Base-by-base conservation (phyloP, 2,888 invertebrate genomes). In the Tetheella fluctuosa region DNA sequence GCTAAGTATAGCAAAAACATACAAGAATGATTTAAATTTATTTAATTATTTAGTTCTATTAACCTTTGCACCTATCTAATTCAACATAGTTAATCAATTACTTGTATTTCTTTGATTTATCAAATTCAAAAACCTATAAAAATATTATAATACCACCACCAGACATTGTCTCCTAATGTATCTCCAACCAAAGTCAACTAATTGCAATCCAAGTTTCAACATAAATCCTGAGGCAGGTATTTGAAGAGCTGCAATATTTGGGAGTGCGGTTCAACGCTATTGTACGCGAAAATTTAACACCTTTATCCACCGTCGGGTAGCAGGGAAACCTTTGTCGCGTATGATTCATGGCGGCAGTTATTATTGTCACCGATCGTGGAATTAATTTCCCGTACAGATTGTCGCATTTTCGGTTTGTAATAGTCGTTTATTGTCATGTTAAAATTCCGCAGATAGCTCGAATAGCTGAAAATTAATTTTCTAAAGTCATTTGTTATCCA, bases 291-390 rank as follows among this genome's bases (percentile, higher is more conserved):
- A 87, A 89, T 89, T 88, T 86, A 89, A 87, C 90, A 90, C 90
- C 90, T 90, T 85, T 20, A 48, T 48, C 48, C 48, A 76, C 77
- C 73, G 84, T 70, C 77, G 76, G 48, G 20, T 48, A 48, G 69
- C 77, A 70, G 78, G 68, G 69, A 55, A 55, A 75, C 83, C 75
- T 82, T 91, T 91, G 90, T 91, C 71, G 72, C 70, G 65, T 71
- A 83, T 93, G 91, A 92, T 90, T 90, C 87, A 93, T 90, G 64
- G 78, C 82, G 64, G 79, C 82, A 77, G 77, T 82, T 83, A 84
- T 89, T 89, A 89, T 90, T 88, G 88, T 88, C 79, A 80, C 86
- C 85, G 84, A 90, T 90, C 82, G 79, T 71, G 74, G 84, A 86
- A 91, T 91, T 91, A 91, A 93, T 91, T 89, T 85, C 81, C 70